phyloP scores from a whole-genome alignment of 1,140 invertebrate genomes.

The Phocides pigmalion region DNA sequence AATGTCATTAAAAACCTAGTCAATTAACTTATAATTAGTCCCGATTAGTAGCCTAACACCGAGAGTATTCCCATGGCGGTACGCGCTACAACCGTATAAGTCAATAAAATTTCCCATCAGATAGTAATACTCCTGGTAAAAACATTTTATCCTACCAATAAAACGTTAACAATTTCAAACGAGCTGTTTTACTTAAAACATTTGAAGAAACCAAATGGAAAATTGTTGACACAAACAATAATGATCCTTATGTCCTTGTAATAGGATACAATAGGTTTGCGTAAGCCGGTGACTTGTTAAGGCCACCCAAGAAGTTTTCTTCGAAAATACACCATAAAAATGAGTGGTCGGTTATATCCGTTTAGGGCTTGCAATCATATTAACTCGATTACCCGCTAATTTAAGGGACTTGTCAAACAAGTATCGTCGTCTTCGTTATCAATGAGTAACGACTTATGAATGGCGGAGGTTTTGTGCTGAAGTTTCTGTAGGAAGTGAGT shows the following conservation, averaged over 20 bases:
- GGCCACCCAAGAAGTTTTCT: conserved; percentile 66
- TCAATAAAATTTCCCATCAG: conserved; percentile 49
- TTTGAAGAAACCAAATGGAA: conserved; percentile 30
- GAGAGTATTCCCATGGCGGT: conserved; percentile 5
- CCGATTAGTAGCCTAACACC: conserved; percentile 21
- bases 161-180: conserved; percentile 60
- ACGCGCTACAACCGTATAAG: conserved; percentile 25
- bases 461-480: too few species aligned
- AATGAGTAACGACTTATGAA: neutral
- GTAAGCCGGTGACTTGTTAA: conserved; percentile 21
- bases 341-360: conserved; percentile 48
- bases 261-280: conserved; percentile 31
- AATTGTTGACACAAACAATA: conserved; percentile 18
- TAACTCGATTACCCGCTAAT: conserved; percentile 46
- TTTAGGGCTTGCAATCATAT: conserved; percentile 37
- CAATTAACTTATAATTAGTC: too few species aligned
- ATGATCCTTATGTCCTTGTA: conserved; percentile 19
- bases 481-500: too few species aligned
- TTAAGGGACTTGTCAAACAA: conserved; percentile 33
- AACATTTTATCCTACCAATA: conserved; percentile 64
- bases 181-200: conserved; percentile 45
- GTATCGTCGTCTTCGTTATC: neutral
- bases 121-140: conserved; percentile 50
- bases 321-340: conserved; percentile 65
- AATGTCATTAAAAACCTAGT: too few species aligned